phyloP scores from a whole-genome alignment of 2,888 invertebrate species.

The Meta bourneti region DNA sequence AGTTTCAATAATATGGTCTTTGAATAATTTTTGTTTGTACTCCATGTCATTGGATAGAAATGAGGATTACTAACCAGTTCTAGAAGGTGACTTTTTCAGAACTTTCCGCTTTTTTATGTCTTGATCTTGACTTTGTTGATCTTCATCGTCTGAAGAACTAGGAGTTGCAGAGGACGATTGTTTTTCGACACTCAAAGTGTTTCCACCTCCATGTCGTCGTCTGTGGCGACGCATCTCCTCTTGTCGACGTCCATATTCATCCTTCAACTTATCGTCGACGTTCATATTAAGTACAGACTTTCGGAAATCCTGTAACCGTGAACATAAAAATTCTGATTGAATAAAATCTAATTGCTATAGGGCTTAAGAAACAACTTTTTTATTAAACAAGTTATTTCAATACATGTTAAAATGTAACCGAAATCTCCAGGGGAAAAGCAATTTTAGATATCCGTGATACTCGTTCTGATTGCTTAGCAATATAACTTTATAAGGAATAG shows the following conservation, averaged over 20 bases:
- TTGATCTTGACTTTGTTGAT: constrained; percentile 79
- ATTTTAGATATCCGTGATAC: too few species aligned
- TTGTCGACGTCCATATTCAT: constrained; percentile 79
- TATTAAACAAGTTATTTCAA: too few species aligned
- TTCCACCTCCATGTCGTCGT: constrained; percentile 44
- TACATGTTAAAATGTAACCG: too few species aligned
- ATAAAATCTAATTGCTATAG: not conserved
- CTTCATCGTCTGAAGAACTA: constrained; percentile 79
- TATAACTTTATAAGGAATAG: too few species aligned
- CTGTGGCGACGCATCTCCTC: constrained; percentile 78
- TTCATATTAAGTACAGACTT: constrained; percentile 88
- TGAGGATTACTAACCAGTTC: constrained; percentile 24
- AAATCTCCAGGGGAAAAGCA: too few species aligned
- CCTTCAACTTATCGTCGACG: constrained; percentile 80
- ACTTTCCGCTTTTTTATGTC: constrained; percentile 48
- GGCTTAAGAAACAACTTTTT: too few species aligned
- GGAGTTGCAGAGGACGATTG: constrained; percentile 62
- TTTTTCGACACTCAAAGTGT: constrained; percentile 2
- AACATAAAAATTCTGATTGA: not conserved
- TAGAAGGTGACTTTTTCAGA: constrained; percentile 61
- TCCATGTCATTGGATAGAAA: too few species aligned
- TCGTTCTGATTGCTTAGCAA: too few species aligned
- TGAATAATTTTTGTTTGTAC: too few species aligned
- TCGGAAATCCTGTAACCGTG: constrained; percentile 83
- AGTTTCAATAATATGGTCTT: too few species aligned